Conservation (phyloP, 2,113 vertebrate genomes). For the Columba janthina region DNA sequence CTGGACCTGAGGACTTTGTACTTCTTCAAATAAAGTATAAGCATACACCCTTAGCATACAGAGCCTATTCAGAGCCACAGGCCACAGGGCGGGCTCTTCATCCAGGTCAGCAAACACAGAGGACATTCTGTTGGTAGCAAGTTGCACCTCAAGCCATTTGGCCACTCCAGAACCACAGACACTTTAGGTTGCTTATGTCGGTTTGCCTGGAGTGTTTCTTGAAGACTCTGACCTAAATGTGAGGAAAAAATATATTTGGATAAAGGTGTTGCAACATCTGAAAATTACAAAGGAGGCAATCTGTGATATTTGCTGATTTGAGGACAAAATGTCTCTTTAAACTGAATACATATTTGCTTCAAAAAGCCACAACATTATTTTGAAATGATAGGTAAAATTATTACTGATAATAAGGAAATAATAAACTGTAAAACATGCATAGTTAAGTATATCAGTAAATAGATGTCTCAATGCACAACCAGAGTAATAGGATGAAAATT, state of each 20-base stretch:
- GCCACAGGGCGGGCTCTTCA: not conserved
- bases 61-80: not conserved
- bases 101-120: not conserved
- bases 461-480: not conserved
- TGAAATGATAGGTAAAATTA: not conserved
- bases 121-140: not conserved
- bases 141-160: not conserved
- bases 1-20: not conserved
- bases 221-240: not conserved
- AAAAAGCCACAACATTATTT: not conserved
- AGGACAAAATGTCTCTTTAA: not conserved
- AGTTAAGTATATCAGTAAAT: not conserved
- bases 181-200: not conserved
- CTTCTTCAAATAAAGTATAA: not conserved
- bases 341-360: not conserved
- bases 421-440: not conserved
- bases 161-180: not conserved
- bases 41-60: not conserved
- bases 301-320: not conserved
- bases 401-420: not conserved
- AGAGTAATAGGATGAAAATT: not conserved
- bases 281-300: not conserved
- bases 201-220: not conserved
- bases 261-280: not conserved
- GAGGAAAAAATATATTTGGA: not conserved